Conservation (phyloP, 2,888 invertebrate species). For the Drosophila aldrichi region DNA sequence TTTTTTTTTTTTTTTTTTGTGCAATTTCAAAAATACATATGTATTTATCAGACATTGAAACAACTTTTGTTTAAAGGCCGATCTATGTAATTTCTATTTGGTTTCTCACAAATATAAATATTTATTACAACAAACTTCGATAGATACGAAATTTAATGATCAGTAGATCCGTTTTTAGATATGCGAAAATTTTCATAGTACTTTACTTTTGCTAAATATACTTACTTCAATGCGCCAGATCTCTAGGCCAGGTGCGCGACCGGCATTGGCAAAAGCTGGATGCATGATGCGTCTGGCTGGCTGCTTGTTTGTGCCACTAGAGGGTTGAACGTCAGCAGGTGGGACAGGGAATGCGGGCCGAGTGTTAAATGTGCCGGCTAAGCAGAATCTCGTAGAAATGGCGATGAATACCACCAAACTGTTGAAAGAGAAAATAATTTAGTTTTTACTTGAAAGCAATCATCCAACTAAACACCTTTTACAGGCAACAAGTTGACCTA, state of each 20-base stretch:
- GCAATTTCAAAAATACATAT: no score
- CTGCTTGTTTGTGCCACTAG: constrained; percentile 69
- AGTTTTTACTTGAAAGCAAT: constrained; percentile 6
- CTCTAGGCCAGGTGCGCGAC: constrained; percentile 89
- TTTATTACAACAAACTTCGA: no score
- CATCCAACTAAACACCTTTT: constrained; percentile 22
- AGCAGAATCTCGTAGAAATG: constrained; percentile 74
- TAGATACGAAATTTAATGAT: no score
- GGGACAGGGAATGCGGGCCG: constrained; percentile 81
- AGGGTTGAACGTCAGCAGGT: constrained; percentile 74
- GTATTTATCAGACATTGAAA: no score
- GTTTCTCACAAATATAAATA: no score
- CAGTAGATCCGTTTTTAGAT: background rate
- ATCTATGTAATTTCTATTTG: background rate
- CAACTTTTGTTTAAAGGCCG: background rate
- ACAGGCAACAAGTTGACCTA: constrained; percentile 22
- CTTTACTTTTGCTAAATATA: background rate
- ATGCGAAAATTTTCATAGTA: background rate
- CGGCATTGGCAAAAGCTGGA: constrained; percentile 90
- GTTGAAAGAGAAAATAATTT: constrained; percentile 38
- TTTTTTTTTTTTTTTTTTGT: no score
- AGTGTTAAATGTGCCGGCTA: constrained; percentile 81
- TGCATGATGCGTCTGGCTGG: constrained; percentile 85
- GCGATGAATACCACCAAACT: constrained; percentile 76
- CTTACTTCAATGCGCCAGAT: constrained; percentile 93